Percentiles rank a stretch among this genome's conserved stretches.
These are phyloP conservation scores for Antigone vipio DNA, from an alignment of 2,113 vertebrate genomes.

Conservation along the genomic window DNA sequence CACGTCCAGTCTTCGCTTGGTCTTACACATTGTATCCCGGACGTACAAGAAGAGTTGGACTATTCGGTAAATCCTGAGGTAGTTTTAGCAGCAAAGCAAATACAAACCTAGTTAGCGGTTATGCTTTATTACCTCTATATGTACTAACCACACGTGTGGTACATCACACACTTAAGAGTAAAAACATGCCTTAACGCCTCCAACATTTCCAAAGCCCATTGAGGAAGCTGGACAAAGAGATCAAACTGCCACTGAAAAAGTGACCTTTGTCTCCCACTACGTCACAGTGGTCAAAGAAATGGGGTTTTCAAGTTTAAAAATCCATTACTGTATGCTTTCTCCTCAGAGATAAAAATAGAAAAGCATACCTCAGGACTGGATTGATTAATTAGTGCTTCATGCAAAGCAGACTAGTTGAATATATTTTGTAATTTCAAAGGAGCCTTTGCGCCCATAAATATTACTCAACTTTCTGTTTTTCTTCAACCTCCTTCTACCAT, in stretches of 20 bases:
- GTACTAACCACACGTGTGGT: not conserved
- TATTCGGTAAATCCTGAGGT: not conserved
- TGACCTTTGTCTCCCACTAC: not conserved
- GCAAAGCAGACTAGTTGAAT: not conserved
- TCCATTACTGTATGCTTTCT: not conserved
- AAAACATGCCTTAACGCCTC: not conserved
- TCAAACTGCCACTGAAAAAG: not conserved
- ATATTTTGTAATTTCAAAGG: not conserved
- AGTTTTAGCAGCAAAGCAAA: not conserved
- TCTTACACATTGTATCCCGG: not conserved
- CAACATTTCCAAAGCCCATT: not conserved
- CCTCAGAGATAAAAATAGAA: not conserved
- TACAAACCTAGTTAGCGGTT: not conserved
- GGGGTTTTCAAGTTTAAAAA: not conserved
- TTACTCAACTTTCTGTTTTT: not conserved
- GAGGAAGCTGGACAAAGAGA: not conserved
- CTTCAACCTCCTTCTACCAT: not conserved
- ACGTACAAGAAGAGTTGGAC: not conserved
- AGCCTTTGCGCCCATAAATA: not conserved
- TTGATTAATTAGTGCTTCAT: not conserved
- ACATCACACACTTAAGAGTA: not conserved
- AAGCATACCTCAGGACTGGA: not conserved
- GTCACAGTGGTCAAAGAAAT: not conserved
- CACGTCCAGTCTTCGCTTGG: not conserved
- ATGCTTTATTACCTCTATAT: not conserved